Conservation (phyloP, 92 coral and sea anemone species). For the Palythoa caribaeorum region DNA sequence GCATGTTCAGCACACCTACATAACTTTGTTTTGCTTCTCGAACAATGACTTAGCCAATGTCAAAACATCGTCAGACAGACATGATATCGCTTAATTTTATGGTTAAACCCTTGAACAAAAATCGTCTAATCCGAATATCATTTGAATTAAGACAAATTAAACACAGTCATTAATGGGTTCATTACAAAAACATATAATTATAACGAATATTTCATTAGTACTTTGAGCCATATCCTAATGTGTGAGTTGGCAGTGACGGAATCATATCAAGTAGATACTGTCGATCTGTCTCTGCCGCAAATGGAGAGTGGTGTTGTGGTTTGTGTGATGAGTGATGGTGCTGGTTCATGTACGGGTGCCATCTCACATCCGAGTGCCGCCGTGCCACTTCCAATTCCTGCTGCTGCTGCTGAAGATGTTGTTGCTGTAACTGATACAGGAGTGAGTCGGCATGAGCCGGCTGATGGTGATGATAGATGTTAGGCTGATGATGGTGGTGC, state of each 20-base stretch:
- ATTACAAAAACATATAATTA: neutral
- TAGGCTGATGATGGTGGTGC: conserved; percentile 90
- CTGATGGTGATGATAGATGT: conserved; percentile 85
- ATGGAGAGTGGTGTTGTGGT: conserved; percentile 87
- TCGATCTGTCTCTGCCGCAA: conserved; percentile 89
- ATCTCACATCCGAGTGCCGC: conserved; percentile 87
- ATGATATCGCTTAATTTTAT: too few relatives aligned
- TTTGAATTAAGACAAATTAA: neutral
- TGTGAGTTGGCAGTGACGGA: conserved; percentile 87
- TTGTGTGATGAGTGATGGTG: conserved; percentile 91
- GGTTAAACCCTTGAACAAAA: too few relatives aligned
- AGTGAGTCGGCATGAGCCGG: conserved; percentile 88
- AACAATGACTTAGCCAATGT: too few relatives aligned
- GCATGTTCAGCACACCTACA: too few relatives aligned
- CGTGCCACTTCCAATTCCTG: conserved; percentile 88
- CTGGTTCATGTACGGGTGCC: conserved; percentile 90
- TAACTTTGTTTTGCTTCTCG: too few relatives aligned
- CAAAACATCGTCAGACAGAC: too few relatives aligned
- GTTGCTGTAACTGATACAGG: conserved; percentile 94
- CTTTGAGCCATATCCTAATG: conserved; percentile 83
- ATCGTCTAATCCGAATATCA: too few relatives aligned
- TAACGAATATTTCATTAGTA: neutral
- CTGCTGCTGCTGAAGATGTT: conserved; percentile 96
- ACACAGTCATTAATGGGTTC: neutral
- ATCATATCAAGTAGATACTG: conserved; percentile 97